A percentile compares a stretch with the other conserved stretches of the same genome.
Conservation (phyloP, 2,888 invertebrate genomes). For the Drosophila kambysellisi region DNA sequence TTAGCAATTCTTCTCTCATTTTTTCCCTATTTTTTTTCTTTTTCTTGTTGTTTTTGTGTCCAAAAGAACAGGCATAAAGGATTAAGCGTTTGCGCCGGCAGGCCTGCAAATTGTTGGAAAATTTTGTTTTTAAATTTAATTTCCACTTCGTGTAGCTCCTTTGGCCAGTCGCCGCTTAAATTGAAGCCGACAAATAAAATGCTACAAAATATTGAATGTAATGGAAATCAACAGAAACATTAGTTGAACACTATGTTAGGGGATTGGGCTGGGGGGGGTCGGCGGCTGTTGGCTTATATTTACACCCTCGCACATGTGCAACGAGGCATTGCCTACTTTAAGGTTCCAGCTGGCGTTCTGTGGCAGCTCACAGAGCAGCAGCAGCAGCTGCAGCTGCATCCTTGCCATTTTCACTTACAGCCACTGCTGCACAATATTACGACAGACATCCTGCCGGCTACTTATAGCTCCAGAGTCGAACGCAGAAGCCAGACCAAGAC, state of each 20-base stretch:
- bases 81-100: constrained; percentile 72
- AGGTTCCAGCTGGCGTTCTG: constrained; percentile 35
- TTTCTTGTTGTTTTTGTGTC: constrained; percentile 5
- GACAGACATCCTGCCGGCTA: constrained; percentile 68
- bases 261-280: neutral
- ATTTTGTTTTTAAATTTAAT: constrained; percentile 69
- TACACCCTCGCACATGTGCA: constrained; percentile 53
- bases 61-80: constrained; percentile 69
- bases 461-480: constrained; percentile 63
- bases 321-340: constrained; percentile 52
- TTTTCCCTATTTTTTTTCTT: constrained; percentile 7
- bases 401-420: constrained; percentile 53
- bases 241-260: neutral
- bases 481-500: constrained; percentile 50
- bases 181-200: constrained; percentile 68
- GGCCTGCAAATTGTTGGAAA: constrained; percentile 72
- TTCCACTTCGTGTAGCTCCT: constrained; percentile 34
- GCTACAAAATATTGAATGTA: constrained; percentile 62
- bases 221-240: constrained; percentile 50
- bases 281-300: neutral
- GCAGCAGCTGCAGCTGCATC: constrained; percentile 28
- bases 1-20: constrained; percentile 30
- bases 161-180: constrained; percentile 26
- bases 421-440: constrained; percentile 54
- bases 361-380: constrained; percentile 30